A percentile compares a stretch with the other conserved stretches of the same genome.
These are phyloP conservation scores for Xiphophorus hellerii DNA, from an alignment of 2,113 vertebrate species.

Conservation along the genomic window DNA sequence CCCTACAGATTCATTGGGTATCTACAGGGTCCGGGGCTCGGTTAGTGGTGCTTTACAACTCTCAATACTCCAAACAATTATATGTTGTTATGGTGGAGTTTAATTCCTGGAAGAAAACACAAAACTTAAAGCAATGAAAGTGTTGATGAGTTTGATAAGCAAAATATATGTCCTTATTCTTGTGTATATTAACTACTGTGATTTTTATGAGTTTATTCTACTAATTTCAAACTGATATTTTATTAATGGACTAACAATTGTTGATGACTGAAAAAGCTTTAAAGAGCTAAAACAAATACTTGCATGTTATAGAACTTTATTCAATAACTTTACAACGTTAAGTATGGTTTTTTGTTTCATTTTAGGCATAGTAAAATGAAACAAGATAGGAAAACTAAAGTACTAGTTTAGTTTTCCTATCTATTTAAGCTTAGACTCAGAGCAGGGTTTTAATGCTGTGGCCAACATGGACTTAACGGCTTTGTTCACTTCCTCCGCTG, in stretches of 20 bases:
- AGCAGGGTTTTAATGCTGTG: too few species aligned
- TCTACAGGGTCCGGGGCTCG: slow-evolving; percentile 52
- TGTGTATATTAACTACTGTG: too few species aligned
- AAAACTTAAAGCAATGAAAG: slow-evolving; percentile 20
- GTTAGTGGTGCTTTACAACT: slow-evolving; percentile 62
- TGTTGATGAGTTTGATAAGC: neutral
- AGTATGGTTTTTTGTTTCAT: too few species aligned
- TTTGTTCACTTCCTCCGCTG: too few species aligned
- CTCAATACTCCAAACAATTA: slow-evolving; percentile 74
- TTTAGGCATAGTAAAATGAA: neutral
- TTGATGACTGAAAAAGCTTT: too few species aligned
- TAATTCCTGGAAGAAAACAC: slow-evolving; percentile 30
- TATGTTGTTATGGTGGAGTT: slow-evolving; percentile 17
- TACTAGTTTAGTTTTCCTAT: neutral
- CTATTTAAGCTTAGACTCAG: too few species aligned
- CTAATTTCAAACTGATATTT: too few species aligned
- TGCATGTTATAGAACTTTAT: neutral
- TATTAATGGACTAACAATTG: too few species aligned
- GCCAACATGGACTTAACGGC: too few species aligned
- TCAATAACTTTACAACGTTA: neutral
- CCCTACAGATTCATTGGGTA: slow-evolving; percentile 49
- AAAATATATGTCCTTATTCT: neutral
- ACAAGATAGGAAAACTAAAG: too few species aligned
- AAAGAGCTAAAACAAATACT: too few species aligned
- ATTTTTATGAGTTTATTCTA: too few species aligned